Base-by-base conservation (phyloP, 2,113 vertebrate species). In the Carassius carassius region DNA sequence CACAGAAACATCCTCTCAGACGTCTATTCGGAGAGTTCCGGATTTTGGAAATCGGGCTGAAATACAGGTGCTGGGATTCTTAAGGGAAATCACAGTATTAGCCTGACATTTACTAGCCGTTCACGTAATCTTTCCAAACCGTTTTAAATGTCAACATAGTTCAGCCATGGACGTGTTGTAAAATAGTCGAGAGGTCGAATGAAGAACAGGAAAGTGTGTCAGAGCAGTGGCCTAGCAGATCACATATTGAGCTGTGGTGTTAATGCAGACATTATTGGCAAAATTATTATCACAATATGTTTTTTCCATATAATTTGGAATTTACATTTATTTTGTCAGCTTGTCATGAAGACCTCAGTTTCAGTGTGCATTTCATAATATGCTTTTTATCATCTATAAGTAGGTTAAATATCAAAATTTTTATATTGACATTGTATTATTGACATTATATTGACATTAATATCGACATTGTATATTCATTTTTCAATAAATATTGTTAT, bases 1-100 rank as follows among this genome's bases (percentile, higher is more conserved):
- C 77, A 78, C 69, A 67, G 63, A 86, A 88, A 84, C 67, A 83
- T 76, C 77, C 60, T 63, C 49, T 78, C 37, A 35, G 47, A 16
- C 10, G 23, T 81, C 44, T 11, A 25, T 51, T 81, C 16, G 2
- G 62, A 81, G 44, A 32, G 44, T 81, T 29, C 23, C 3, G 62
- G 78, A 32, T 76, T 76, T 54, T 19, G 74, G 49, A 76, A 54
- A 76, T 32, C 51, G 25, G 73, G 16, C 25, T 51, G 62, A 81
- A 81, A 69, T 49, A 62, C 78, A 81, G 60, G 60, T 51, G 62
- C 19, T 19, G 62, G 63, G 41, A 69, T 32, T 54, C 79, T 67
- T 51, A 19, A 69, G 79, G 79, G 79, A 81, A 81, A 81, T 81
- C 79, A 81, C 25, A 69, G 63, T 16, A 35, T 81, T 67, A 69